phyloP scores from a whole-genome alignment of 23 tunicate species.

The Aplidium turbinatum region DNA sequence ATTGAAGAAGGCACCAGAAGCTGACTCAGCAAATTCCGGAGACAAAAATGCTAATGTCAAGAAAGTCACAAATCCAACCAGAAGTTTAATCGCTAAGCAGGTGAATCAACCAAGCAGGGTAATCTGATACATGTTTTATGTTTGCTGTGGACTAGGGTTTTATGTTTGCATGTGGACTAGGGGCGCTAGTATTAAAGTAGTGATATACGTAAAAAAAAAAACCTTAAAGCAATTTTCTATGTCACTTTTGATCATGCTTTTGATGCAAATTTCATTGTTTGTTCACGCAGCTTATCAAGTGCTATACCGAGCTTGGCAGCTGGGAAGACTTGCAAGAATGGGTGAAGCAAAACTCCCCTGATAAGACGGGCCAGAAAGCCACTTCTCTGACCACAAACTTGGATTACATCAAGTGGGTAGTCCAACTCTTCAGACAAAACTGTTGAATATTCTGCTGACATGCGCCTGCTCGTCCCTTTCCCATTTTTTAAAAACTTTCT shows the following conservation, averaged over 20 bases:
- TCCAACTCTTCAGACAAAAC: too few relatives aligned
- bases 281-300: slow-evolving; percentile 36
- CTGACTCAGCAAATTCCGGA: slow-evolving; percentile 15
- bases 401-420: slow-evolving; percentile 59
- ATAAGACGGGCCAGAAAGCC: slow-evolving; percentile 2
- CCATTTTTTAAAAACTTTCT: too few relatives aligned
- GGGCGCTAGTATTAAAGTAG: neutral
- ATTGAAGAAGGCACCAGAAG: slow-evolving; percentile 28
- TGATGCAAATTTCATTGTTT: neutral
- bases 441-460: too few relatives aligned
- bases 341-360: slow-evolving; percentile 25
- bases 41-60: slow-evolving; percentile 13
- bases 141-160: neutral
- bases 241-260: too few relatives aligned
- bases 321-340: slow-evolving; percentile 59
- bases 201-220: neutral
- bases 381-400: slow-evolving; percentile 22
- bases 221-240: too few relatives aligned
- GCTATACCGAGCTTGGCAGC: slow-evolving; percentile 50
- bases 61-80: slow-evolving; percentile 42
- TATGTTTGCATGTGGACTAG: neutral
- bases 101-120: slow-evolving; percentile 24
- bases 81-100: slow-evolving; percentile 47
- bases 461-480: too few relatives aligned
- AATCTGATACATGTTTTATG: neutral